Evolutionary conservation across 2,113 vertebrate genomes (phyloP), one percentile per base, ranked within the genome.

Genomic region (Cyprinodon brontotheroides): DNA sequence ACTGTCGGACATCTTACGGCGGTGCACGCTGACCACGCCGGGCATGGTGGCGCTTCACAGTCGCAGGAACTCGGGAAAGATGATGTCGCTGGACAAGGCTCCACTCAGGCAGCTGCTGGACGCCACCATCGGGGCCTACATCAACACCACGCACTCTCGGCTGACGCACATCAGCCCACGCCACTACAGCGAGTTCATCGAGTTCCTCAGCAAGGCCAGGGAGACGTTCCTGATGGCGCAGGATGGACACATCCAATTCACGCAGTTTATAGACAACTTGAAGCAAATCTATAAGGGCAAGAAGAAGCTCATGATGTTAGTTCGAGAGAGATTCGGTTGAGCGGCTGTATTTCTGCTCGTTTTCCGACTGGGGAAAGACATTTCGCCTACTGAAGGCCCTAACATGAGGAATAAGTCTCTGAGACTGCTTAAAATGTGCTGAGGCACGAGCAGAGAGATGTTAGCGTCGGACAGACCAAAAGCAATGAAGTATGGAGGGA

Each of bases 1-100:
- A 86, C 93, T 99, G 45, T 98, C 97, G 13, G 97, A 99, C 93
- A 98, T 99, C 92, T 89, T 99, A 73, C 95, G 97, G 61, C 94
- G 97, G 79, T 99, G 97, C 93, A 98, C 97, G 3, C 92, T 99
- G 84, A 98, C 97, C 0, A 96, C 96, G 0, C 97, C 90, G 39
- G 88, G 88, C 70, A 77, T 89, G 82, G 88, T 88, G 75, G 76
- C 88, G 17, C 85, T 89, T 67, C 88, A 90, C 78, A 79, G 84
- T n/a, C 88, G 90, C 69, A 86, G 90, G 70, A 89, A 85, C 87
- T 85, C 85, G n/a, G 90, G 85, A 73, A 91, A 91, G 82, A 84
- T 89, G 62, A 89, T 90, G 87, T 89, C 90, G 36, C 80, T 90
- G 61, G 90, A 91, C 68, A 91, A 91, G 68, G 89, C 90, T 39